Conservation (phyloP, 30 jellyfish, hydroid and myxozoan species). For the Turritopsis rubra region DNA sequence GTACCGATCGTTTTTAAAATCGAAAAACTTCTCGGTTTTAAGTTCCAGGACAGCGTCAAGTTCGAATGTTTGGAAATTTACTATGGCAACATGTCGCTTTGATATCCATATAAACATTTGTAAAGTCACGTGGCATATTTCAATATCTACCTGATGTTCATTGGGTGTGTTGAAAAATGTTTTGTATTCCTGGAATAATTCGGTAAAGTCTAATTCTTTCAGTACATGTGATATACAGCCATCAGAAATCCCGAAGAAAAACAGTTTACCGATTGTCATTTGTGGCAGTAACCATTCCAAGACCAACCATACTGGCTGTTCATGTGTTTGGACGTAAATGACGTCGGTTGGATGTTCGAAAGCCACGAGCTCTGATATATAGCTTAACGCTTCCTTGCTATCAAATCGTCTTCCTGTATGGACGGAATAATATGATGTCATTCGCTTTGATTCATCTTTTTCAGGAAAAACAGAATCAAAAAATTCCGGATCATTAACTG, state of each 20-base stretch:
- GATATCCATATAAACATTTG: neutral
- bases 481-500: neutral
- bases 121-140: neutral
- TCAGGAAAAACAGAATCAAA: slow-evolving; percentile 5
- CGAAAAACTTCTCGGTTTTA: neutral
- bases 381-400: neutral
- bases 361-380: neutral
- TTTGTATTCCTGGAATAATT: neutral
- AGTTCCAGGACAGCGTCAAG: neutral
- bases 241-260: slow-evolving; percentile 1
- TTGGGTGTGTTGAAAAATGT: slow-evolving; percentile 1
- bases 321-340: neutral
- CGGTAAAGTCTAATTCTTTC: slow-evolving; percentile 1
- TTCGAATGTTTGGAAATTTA: neutral
- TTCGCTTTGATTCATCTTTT: neutral
- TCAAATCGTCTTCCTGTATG: neutral
- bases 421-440: slow-evolving; percentile 1
- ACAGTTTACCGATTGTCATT: neutral
- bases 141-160: neutral
- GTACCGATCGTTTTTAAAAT: neutral
- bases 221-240: neutral
- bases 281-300: slow-evolving; percentile 3
- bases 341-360: slow-evolving; percentile 6
- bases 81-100: neutral
- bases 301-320: neutral